Conservation (phyloP, 2,113 vertebrate species). For the Formicarius rufipectus region DNA sequence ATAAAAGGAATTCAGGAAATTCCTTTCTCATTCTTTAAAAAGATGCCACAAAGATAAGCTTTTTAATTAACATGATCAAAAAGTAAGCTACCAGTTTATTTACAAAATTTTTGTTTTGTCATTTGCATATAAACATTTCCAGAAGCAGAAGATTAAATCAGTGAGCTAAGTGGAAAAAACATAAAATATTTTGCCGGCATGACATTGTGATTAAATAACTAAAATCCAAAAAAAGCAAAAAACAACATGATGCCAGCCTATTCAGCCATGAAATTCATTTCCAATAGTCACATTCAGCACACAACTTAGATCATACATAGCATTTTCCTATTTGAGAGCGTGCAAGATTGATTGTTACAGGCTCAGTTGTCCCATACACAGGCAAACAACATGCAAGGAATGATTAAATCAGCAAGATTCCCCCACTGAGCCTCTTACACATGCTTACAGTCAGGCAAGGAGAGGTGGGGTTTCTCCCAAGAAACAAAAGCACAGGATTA, state of each 20-base stretch:
- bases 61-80: neutral
- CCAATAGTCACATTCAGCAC: conserved; percentile 49
- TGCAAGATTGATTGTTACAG: conserved; percentile 48
- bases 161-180: neutral
- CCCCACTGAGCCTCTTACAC: conserved; percentile 10
- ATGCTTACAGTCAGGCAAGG: neutral
- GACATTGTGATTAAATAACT: conserved; percentile 23
- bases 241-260: neutral
- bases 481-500: conserved; percentile 35
- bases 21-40: neutral
- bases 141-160: conserved; percentile 32
- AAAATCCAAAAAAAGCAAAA: conserved; percentile 24
- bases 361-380: neutral
- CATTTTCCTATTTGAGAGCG: conserved; percentile 7
- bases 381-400: conserved; percentile 38
- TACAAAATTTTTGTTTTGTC: conserved; percentile 10
- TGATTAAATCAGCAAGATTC: conserved; percentile 35
- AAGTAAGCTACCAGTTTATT: conserved; percentile 4
- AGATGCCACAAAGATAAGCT: neutral
- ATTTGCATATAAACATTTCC: conserved; percentile 37
- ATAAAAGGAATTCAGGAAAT: neutral
- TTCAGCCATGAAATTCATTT: conserved; percentile 36
- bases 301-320: neutral
- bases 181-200: neutral
- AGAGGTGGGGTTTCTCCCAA: neutral